Conservation (phyloP, 1,140 invertebrate species). For the Caenorhabditis briggsae region DNA sequence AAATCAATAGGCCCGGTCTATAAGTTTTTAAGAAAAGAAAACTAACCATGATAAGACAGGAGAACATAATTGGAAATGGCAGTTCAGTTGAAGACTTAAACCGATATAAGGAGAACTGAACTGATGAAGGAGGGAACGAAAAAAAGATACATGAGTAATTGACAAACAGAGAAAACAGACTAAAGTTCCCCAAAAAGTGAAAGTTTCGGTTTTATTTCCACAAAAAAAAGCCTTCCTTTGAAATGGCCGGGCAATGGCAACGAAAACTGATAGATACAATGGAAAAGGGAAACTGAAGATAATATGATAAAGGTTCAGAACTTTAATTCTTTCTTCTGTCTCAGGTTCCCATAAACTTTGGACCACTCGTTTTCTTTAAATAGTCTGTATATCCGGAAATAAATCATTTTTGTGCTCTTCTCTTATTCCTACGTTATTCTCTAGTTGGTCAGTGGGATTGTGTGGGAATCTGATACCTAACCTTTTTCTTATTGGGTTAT, state of each 20-base stretch:
- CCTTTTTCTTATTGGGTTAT: background rate
- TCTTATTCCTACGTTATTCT: background rate
- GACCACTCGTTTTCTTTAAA: background rate
- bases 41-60: too few species aligned
- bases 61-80: too few species aligned
- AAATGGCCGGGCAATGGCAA: too few species aligned
- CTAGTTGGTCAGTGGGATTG: conserved; percentile 25
- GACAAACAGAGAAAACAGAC: background rate
- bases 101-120: background rate
- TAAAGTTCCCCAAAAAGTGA: conserved; percentile 12
- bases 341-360: background rate
- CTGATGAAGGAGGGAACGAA: background rate
- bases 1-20: too few species aligned
- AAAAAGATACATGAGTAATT: background rate
- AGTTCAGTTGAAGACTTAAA: too few species aligned
- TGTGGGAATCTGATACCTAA: conserved; percentile 51
- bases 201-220: conserved; percentile 8
- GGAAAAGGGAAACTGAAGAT: background rate
- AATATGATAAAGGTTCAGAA: conserved; percentile 15
- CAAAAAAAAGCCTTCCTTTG: background rate
- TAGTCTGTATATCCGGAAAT: background rate
- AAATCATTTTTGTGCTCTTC: background rate
- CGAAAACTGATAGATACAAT: background rate
- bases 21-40: too few species aligned
- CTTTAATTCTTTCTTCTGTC: background rate